These are phyloP conservation scores for Atlantisia rogersi DNA, from an alignment of 2,113 vertebrate genomes.

Conservation along the genomic window DNA sequence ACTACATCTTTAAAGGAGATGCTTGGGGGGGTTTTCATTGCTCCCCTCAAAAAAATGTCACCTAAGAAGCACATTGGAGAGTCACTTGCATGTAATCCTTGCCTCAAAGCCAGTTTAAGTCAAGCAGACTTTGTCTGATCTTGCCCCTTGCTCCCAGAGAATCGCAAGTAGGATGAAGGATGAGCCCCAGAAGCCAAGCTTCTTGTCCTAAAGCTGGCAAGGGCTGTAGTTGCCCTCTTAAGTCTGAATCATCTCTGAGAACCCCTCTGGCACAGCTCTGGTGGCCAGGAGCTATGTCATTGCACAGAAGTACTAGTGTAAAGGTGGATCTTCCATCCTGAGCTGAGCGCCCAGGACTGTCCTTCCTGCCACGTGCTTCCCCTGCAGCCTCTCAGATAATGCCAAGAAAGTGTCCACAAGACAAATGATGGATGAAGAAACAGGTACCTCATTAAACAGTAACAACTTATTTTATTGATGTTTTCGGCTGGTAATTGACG, in stretches of 20 bases:
- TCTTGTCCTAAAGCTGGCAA: neutral
- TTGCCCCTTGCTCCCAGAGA: neutral
- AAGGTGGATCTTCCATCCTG: neutral
- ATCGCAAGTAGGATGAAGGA: neutral
- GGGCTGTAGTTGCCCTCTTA: neutral
- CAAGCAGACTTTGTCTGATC: neutral
- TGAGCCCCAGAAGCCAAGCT: neutral
- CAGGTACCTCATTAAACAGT: neutral
- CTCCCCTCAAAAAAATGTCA: neutral
- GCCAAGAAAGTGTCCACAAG: neutral
- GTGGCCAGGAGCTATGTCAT: neutral
- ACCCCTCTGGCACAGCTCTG: neutral
- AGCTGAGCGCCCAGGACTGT: neutral
- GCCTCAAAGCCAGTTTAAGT: neutral
- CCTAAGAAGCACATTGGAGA: neutral
- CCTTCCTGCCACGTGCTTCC: fast-evolving
- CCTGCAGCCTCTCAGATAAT: neutral
- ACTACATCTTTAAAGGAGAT: neutral
- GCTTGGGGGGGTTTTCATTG: neutral
- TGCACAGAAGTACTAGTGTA: neutral
- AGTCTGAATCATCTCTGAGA: neutral
- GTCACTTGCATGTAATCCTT: fast-evolving
- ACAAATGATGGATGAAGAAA: neutral
- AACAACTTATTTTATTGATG: neutral
- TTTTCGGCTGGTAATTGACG: neutral